Percentiles rank a stretch among this genome's conserved stretches.
Conservation (phyloP, 2,113 vertebrate species). For the Syngnathus floridae region DNA sequence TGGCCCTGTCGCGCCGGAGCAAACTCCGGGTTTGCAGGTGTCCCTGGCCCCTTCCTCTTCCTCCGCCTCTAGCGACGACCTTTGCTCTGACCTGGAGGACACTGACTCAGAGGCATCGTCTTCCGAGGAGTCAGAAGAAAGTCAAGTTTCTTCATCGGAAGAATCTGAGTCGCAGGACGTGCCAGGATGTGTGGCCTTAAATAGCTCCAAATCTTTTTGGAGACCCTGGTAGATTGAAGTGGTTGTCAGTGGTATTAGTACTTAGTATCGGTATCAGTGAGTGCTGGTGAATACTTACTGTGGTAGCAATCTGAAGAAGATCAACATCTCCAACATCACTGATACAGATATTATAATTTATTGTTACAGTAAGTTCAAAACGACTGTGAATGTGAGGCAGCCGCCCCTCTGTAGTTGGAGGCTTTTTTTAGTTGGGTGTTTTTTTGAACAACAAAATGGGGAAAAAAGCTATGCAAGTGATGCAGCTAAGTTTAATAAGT, state of each 20-base stretch:
- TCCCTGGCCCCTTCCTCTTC: conserved; percentile 53
- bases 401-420: conserved; percentile 19
- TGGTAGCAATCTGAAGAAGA: too few relatives aligned
- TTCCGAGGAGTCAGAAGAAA: conserved; percentile 75
- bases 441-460: neutral
- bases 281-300: too few relatives aligned
- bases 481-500: too few relatives aligned
- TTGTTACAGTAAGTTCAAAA: neutral
- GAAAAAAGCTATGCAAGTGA: too few relatives aligned
- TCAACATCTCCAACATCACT: too few relatives aligned
- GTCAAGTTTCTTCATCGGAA: conserved; percentile 63
- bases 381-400: conserved; percentile 26
- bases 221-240: conserved; percentile 82
- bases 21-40: conserved; percentile 40
- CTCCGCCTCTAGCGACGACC: conserved; percentile 69
- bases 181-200: conserved; percentile 36
- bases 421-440: neutral
- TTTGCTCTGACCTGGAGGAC: conserved; percentile 82
- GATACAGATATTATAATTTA: too few relatives aligned
- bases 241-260: too few relatives aligned
- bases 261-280: too few relatives aligned
- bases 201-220: conserved; percentile 77
- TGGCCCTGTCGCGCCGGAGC: neutral
- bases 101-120: conserved; percentile 71
- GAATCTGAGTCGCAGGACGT: conserved; percentile 57